phyloP scores from a whole-genome alignment of 2,113 vertebrate genomes.

The Pterocles gutturalis region DNA sequence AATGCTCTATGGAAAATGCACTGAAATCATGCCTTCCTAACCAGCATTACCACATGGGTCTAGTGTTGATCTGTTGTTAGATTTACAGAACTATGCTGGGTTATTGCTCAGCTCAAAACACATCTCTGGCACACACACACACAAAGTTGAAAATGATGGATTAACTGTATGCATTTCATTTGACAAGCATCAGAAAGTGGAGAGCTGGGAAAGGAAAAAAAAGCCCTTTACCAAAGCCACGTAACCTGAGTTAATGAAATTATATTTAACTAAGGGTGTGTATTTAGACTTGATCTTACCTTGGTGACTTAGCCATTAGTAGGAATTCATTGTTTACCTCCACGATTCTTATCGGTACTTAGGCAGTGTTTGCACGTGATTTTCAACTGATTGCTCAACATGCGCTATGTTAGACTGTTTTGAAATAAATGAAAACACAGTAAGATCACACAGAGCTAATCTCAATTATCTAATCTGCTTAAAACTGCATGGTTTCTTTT shows the following conservation, averaged over 20 bases:
- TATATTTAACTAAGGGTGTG: slow-evolving; percentile 86
- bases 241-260: slow-evolving; percentile 85
- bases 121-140: slow-evolving; percentile 42
- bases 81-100: not conserved
- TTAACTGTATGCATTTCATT: slow-evolving; percentile 72
- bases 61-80: not conserved
- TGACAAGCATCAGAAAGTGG: slow-evolving; percentile 73
- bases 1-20: not conserved
- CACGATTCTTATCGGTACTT: slow-evolving; percentile 86
- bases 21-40: not conserved
- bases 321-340: slow-evolving; percentile 88
- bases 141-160: slow-evolving; percentile 74
- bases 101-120: slow-evolving; percentile 14
- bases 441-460: slow-evolving; percentile 75
- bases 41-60: not conserved
- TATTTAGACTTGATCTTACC: slow-evolving; percentile 86
- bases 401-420: slow-evolving; percentile 73
- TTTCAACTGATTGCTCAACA: slow-evolving; percentile 83
- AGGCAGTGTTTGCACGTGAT: slow-evolving; percentile 86
- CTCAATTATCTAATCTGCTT: slow-evolving; percentile 76
- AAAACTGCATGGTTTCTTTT: slow-evolving; percentile 69
- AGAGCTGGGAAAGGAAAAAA: not conserved
- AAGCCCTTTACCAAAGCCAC: slow-evolving; percentile 68
- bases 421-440: slow-evolving; percentile 79
- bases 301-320: slow-evolving; percentile 90